Evolutionary conservation across 2,113 vertebrate genomes (phyloP).

Genomic region (Chionodraco myersi): DNA sequence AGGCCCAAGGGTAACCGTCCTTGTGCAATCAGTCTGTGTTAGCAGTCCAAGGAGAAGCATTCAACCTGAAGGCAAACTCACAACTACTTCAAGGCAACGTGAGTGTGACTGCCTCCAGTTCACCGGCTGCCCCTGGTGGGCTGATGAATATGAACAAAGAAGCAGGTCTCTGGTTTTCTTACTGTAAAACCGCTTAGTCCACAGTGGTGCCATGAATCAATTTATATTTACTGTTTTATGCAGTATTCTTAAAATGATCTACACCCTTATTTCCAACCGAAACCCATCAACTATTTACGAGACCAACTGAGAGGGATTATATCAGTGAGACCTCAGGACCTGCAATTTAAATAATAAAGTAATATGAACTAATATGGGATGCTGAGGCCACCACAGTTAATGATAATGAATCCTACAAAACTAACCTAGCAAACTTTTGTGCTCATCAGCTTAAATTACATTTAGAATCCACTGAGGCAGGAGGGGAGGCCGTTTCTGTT

Average conservation of each 20-base stretch:
- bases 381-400: slow-evolving; percentile 36
- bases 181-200: neutral
- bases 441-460: slow-evolving; percentile 67
- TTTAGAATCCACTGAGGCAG: slow-evolving; percentile 54
- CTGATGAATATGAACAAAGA: slow-evolving; percentile 39
- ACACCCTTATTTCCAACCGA: slow-evolving; percentile 38
- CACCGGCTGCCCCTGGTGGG: slow-evolving; percentile 32
- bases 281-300: slow-evolving; percentile 39
- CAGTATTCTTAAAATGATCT: slow-evolving; percentile 17
- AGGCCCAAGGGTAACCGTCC: slow-evolving; percentile 52
- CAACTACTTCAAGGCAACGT: slow-evolving; percentile 60
- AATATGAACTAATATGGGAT: slow-evolving; percentile 34
- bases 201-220: neutral
- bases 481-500: slow-evolving; percentile 34
- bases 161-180: slow-evolving; percentile 13
- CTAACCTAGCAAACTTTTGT: slow-evolving; percentile 45
- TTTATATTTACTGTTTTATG: slow-evolving; percentile 27
- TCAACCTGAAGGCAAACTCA: slow-evolving; percentile 68
- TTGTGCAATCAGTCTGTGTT: slow-evolving; percentile 57
- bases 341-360: slow-evolving; percentile 22
- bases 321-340: slow-evolving; percentile 21
- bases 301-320: slow-evolving; percentile 35
- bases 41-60: slow-evolving; percentile 61
- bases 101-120: slow-evolving; percentile 40
- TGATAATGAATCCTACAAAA: slow-evolving; percentile 59